These are phyloP conservation scores for Oncopeltus fasciatus DNA, from an alignment of 1,140 invertebrate genomes.

Conservation along the genomic window DNA sequence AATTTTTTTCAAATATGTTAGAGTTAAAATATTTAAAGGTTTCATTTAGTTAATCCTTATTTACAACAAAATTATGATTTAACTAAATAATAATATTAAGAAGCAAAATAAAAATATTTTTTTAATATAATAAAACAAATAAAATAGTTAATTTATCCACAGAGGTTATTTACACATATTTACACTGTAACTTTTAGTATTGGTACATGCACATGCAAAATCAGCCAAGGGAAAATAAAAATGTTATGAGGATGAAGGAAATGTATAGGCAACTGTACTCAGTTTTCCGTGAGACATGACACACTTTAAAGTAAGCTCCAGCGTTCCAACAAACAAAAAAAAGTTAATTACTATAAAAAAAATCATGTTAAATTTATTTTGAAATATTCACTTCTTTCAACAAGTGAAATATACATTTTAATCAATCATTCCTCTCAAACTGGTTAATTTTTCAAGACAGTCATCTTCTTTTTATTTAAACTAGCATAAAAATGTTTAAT, in stretches of 20 bases:
- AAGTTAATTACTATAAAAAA: not conserved
- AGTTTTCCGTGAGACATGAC: not conserved
- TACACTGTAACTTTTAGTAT: not conserved
- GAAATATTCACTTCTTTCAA: too few species aligned
- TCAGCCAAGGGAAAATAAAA: conserved; percentile 15
- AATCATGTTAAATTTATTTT: too few species aligned
- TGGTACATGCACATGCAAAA: not conserved
- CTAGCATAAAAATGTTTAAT: too few species aligned
- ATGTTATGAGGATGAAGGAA: not conserved
- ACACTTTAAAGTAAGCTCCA: conserved; percentile 1
- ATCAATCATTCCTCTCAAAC: too few species aligned
- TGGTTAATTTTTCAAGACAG: too few species aligned
- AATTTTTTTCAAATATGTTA: too few species aligned
- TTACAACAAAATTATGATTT: too few species aligned
- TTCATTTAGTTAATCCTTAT: too few species aligned
- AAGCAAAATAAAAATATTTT: not conserved
- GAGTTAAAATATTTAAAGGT: too few species aligned
- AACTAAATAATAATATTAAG: not conserved
- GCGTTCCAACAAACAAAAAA: conserved; percentile 3
- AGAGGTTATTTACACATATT: not conserved
- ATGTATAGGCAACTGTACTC: not conserved
- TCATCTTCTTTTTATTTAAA: too few species aligned
- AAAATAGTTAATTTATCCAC: not conserved
- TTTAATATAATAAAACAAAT: not conserved
- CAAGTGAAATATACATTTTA: too few species aligned